Evolutionary conservation across 2,797 vertebrate genomes (phyloP).

Genomic region (Melanogrammus aeglefinus): DNA sequence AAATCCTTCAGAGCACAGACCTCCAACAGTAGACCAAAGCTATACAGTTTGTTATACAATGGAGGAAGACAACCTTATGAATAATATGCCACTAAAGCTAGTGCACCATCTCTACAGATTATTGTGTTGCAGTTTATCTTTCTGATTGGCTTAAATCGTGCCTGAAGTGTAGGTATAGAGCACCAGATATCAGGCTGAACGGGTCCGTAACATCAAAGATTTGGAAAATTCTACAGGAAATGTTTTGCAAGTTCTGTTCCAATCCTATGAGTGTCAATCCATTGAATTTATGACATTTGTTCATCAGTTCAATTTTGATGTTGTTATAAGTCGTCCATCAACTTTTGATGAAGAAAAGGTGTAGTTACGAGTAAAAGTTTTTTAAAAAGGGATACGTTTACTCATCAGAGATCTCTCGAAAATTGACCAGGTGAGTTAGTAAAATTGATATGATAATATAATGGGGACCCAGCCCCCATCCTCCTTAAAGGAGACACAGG

Average conservation of each 20-base stretch:
- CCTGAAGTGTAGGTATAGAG: background rate
- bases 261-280: background rate
- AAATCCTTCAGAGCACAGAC: background rate
- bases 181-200: background rate
- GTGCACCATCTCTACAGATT: background rate
- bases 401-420: no score
- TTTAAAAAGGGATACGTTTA: background rate
- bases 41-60: background rate
- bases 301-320: background rate
- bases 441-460: no score
- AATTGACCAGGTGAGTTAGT: no score
- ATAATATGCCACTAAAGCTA: background rate
- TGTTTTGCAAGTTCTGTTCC: background rate
- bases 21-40: background rate
- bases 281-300: background rate
- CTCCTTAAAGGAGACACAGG: no score
- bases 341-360: background rate
- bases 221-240: no score
- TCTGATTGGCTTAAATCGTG: background rate
- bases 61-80: background rate
- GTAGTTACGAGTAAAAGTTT: background rate
- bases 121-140: background rate
- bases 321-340: background rate
- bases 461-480: no score
- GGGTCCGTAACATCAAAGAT: no score